These are phyloP conservation scores for Cephus rjabovi DNA, from an alignment of 2,888 invertebrate species.

Conservation along the genomic window DNA sequence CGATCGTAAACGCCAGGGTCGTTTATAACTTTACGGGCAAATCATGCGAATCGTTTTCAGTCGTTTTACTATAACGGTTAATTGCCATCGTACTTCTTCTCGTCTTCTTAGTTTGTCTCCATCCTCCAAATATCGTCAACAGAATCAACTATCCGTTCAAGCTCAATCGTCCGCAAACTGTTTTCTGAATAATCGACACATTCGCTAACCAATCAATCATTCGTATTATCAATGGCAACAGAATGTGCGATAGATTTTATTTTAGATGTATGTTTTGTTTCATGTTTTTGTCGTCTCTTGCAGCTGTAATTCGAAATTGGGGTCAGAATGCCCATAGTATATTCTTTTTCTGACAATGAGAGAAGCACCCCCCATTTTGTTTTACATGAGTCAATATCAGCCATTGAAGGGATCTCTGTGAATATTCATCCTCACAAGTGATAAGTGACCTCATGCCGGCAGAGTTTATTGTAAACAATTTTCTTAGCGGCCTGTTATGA, in stretches of 20 bases:
- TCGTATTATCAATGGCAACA: not conserved
- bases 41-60: slow-evolving; percentile 1
- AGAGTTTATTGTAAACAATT: not conserved
- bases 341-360: not conserved
- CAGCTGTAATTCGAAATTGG: no score
- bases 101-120: not conserved
- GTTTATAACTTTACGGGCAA: slow-evolving; percentile 1
- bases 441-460: not conserved
- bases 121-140: not conserved
- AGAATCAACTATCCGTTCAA: not conserved
- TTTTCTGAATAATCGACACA: not conserved
- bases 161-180: not conserved
- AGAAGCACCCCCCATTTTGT: not conserved
- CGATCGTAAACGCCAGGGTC: slow-evolving; percentile 3
- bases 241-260: not conserved
- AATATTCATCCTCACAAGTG: not conserved
- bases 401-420: not conserved
- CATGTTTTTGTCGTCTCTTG: no score
- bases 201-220: not conserved
- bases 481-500: not conserved
- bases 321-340: not conserved
- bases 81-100: not conserved
- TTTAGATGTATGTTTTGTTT: no score
- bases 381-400: not conserved
- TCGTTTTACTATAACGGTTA: not conserved